A percentile compares a stretch with the other conserved stretches of the same genome.
Conservation (phyloP, 2,113 vertebrate species). For the Morone saxatilis region DNA sequence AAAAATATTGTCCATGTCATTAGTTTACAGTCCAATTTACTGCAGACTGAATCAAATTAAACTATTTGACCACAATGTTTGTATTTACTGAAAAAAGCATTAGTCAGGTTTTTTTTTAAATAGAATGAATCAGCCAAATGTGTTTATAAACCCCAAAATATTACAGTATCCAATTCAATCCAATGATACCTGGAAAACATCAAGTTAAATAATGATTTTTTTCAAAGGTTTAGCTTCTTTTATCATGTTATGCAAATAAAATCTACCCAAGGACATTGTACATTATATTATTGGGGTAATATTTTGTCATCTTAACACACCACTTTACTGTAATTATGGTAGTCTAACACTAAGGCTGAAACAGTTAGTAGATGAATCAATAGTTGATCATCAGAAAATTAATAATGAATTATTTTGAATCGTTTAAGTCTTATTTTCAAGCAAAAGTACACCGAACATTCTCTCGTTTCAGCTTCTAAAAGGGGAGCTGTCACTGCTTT, state of each 20-base stretch:
- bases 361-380: background rate
- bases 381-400: background rate
- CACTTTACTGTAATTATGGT: background rate
- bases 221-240: background rate
- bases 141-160: background rate
- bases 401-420: background rate
- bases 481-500: background rate
- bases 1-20: constrained; percentile 8
- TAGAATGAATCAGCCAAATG: background rate
- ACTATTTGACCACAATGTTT: background rate
- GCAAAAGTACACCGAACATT: background rate
- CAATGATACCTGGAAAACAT: background rate
- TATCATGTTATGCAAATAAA: background rate
- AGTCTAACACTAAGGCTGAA: background rate
- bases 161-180: background rate
- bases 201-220: background rate
- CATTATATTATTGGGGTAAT: too few relatives aligned
- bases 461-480: background rate
- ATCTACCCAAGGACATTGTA: too few relatives aligned
- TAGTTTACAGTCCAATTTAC: background rate
- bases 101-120: background rate
- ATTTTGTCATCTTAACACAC: background rate
- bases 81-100: background rate
- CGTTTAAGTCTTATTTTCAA: background rate
- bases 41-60: background rate